phyloP scores from a whole-genome alignment of 2,113 vertebrate species.

The Oplegnathus fasciatus region DNA sequence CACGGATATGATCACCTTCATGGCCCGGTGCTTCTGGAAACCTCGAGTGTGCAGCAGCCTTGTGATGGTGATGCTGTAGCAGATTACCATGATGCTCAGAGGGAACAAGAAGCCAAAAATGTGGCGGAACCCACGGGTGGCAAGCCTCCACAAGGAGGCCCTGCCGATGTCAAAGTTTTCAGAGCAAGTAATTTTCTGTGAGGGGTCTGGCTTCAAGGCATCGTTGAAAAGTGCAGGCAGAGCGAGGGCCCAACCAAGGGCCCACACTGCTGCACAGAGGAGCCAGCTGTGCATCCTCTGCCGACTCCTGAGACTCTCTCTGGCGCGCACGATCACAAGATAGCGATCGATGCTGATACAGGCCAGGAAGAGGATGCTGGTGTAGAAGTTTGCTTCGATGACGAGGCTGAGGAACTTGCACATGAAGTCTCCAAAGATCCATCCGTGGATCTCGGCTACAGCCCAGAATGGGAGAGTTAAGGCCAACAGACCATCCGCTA shows the following conservation, averaged over 20 bases:
- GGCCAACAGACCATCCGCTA: conserved; percentile 81
- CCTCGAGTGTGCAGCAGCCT: conserved; percentile 79
- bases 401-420: conserved; percentile 77
- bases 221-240: conserved; percentile 72
- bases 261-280: conserved; percentile 74
- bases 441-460: conserved; percentile 36
- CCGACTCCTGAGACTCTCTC: background rate
- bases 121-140: conserved; percentile 68
- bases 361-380: conserved; percentile 83
- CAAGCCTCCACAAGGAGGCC: conserved; percentile 33
- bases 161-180: conserved; percentile 54
- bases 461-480: conserved; percentile 77
- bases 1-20: conserved; percentile 84
- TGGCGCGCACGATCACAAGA: conserved; percentile 75
- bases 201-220: accelerated
- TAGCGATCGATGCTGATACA: conserved; percentile 85
- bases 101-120: conserved; percentile 83
- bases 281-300: conserved; percentile 51
- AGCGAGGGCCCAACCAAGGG: conserved; percentile 59
- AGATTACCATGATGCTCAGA: conserved; percentile 77
- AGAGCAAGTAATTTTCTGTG: background rate
- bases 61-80: conserved; percentile 79
- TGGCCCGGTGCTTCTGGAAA: conserved; percentile 84
- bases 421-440: conserved; percentile 78
- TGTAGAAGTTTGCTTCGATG: conserved; percentile 82